Base-by-base conservation (phyloP, 2,113 vertebrate genomes). In the Hippopotamus amphibius region DNA sequence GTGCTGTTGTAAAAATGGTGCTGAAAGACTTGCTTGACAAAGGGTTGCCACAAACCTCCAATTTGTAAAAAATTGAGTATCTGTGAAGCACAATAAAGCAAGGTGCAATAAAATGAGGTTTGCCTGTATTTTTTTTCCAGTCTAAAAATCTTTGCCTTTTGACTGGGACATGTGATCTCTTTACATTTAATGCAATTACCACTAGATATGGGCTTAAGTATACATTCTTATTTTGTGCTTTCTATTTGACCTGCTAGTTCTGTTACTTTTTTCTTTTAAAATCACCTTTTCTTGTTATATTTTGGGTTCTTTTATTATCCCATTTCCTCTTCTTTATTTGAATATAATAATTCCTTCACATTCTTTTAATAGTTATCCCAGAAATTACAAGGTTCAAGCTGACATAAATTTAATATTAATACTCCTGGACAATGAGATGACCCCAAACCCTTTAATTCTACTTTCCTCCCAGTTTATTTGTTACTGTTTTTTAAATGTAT, bases 161-260 rank as follows among this genome's bases (percentile, higher is more conserved):
- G 71, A 93, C 8, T 46, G 4, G 16, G 69, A 84, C 33, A 37
- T 79, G 69, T 63, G 43, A 69, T 63, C 12, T 33, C 11, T 43
- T 68, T 33, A 83, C 22, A 84, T 22, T 82, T 81, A 74, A 84
- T 69, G 41, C 61, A 93, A 59, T 61, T 66, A 68, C 33, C 22
- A 43, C 76, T 93, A 89, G 82, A 71, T 89, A 46, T 63, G 26
- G 15, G 21, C 30, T 96, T 88, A 77, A n/a, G 55, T 92, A 72
- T 59, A 37, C 57, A 72, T 74, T 72, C 9, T 55, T 66, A 77
- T 53, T 33, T 57, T 57, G 10, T 68, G 48, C 10, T 63, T 86
- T 88, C 48, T 48, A 66, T 46, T 69, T 89, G n/a, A 33, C 53
- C 37, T 53, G 37, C 22, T 77, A 77, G 21, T 81, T 81, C 33